Evolutionary conservation across 2,113 vertebrate genomes (phyloP), one percentile per base, ranked within the genome.

Genomic region (Tricholaema leucomelas): DNA sequence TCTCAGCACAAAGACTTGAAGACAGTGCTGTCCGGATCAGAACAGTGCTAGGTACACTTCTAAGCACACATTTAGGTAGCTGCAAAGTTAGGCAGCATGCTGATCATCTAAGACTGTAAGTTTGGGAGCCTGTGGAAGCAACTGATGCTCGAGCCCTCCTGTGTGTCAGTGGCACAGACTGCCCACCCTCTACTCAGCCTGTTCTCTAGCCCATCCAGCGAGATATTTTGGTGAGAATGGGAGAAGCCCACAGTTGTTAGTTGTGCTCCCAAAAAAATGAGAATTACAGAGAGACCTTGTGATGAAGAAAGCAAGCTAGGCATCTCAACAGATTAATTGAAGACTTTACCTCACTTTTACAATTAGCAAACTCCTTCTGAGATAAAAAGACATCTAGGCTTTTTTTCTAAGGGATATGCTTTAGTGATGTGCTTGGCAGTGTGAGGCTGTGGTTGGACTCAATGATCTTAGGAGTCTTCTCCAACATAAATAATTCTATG

Each of bases 381-480:
- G 46, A 87, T 20, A 66, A 75, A 93, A 76, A 56, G 5, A 6
- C 15, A 56, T 63, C 20, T 28, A 46, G 12, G 25, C 9, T 75
- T 81, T 67, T 46, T 71, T 63, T 63, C 30, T 74, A 56, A 48
- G 33, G 28, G 21, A 69, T 9, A 6, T 28, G 14, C 33, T 67
- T 61, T 35, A 67, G 38, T 11, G 25, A 24, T 40, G 24, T 24
- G 54, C 19, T 54, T 73, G 36, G 7, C 10, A 33, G n/a, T 48
- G 36, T 33, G 38, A 60, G 13, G 13, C 60, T 90, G 38, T 0
- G 0, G 52, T 46, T 72, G 55, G 5, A 15, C 25, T 58, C 0
- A 0, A 1, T 30, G 65, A 58, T 28, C 66, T 81, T 58, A 42
- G 13, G 38, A 30, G 31, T 55, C 8, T 73, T 21, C 52, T 13